These are phyloP conservation scores for Paguma larvata DNA, from an alignment of 2,797 vertebrate genomes.

Conservation along the genomic window DNA sequence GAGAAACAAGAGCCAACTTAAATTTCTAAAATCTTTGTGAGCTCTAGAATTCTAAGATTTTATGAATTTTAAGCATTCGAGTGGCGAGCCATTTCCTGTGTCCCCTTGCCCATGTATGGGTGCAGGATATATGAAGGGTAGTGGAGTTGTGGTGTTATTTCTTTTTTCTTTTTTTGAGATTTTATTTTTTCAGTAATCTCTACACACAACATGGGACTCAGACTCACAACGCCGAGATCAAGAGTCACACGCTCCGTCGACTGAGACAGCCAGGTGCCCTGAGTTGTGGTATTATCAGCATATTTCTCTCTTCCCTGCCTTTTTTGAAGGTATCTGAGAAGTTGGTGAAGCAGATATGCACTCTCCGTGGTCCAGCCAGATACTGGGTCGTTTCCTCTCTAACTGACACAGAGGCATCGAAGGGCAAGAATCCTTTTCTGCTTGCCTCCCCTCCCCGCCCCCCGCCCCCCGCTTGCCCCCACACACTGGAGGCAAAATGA, in stretches of 20 bases:
- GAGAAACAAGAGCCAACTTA: neutral
- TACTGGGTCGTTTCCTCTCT: neutral
- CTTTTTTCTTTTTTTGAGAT: neutral
- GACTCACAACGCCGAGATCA: neutral
- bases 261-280: neutral
- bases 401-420: fast-evolving
- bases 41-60: neutral
- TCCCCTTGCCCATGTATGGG: neutral
- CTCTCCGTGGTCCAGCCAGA: fast-evolving
- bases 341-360: neutral
- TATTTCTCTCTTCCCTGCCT: neutral
- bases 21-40: neutral
- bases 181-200: neutral
- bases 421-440: too few species aligned
- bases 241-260: neutral
- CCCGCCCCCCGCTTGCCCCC: too few species aligned
- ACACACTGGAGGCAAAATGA: neutral
- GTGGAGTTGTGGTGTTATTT: neutral
- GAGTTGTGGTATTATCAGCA: fast-evolving
- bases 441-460: neutral
- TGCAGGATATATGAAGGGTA: neutral
- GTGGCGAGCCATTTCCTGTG: neutral
- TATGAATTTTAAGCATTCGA: neutral
- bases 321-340: neutral
- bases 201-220: neutral